These are phyloP conservation scores for Centropristis striata DNA, from an alignment of 2,113 vertebrate genomes.

Conservation along the genomic window DNA sequence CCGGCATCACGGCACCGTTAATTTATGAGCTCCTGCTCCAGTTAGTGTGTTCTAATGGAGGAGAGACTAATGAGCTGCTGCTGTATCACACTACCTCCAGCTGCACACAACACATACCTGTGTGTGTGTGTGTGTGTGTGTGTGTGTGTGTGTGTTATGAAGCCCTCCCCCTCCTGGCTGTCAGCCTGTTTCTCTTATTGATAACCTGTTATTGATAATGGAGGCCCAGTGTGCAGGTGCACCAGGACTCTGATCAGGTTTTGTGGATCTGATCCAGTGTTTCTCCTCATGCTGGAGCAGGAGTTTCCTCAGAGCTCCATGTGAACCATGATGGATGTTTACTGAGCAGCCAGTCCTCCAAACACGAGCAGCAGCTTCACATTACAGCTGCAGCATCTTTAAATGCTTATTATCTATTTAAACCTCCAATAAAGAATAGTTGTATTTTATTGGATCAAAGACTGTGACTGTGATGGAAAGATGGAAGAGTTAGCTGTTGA, in stretches of 20 bases:
- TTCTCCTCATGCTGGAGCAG: constrained; percentile 25
- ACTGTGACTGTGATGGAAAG: not conserved
- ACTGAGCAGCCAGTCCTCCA: too few species aligned
- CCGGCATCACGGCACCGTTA: not conserved
- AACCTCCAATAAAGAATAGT: not conserved
- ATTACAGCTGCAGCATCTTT: constrained; percentile 11
- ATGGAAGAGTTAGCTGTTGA: too few species aligned
- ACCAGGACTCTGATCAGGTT: constrained; percentile 28
- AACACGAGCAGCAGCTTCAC: too few species aligned
- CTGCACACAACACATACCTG: constrained; percentile 7
- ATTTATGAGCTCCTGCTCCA: not conserved
- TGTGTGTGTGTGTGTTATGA: constrained; percentile 28
- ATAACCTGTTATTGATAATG: constrained; percentile 46
- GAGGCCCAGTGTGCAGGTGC: constrained; percentile 25
- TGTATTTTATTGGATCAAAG: not conserved
- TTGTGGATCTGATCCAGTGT: constrained; percentile 25
- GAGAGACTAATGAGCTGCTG: constrained; percentile 28
- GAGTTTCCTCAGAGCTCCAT: constrained; percentile 20
- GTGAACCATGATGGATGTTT: constrained; percentile 3
- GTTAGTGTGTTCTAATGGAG: constrained; percentile 7
- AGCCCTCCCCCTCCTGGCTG: constrained; percentile 49
- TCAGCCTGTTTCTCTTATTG: constrained; percentile 61
- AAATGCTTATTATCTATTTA: constrained; percentile 27
- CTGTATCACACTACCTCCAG: not conserved
- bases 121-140: not conserved